phyloP scores from a whole-genome alignment of 2,888 invertebrate species.

The Gastrophysa polygoni region DNA sequence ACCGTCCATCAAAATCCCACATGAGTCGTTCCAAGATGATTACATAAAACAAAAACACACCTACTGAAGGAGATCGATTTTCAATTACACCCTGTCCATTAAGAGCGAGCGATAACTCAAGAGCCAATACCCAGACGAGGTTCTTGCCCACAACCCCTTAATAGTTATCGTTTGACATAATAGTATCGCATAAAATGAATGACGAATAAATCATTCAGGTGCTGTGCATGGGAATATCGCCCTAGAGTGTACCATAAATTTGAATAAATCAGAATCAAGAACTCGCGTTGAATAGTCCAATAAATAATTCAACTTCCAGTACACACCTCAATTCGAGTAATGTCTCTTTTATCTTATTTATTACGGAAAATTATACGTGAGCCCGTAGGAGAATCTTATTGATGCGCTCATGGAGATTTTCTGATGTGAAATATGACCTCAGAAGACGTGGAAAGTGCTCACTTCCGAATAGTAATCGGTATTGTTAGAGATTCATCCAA shows the following conservation, averaged over 20 bases:
- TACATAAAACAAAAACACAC: conserved; percentile 15
- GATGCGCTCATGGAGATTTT: too few relatives aligned
- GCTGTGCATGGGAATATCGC: conserved; percentile 21
- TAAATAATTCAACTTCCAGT: conserved; percentile 21
- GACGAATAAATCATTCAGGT: conserved; percentile 24
- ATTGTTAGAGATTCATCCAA: too few relatives aligned
- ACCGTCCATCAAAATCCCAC: not conserved
- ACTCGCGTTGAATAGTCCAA: conserved; percentile 26
- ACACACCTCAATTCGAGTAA: conserved; percentile 20
- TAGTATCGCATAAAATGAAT: conserved; percentile 27
- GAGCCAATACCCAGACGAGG: conserved; percentile 8
- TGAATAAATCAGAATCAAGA: conserved; percentile 30
- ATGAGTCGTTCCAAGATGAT: not conserved
- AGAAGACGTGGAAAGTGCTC: too few relatives aligned
- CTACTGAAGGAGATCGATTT: conserved; percentile 8
- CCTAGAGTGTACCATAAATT: conserved; percentile 23
- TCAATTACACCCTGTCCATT: conserved; percentile 11
- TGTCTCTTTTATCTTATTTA: conserved; percentile 24
- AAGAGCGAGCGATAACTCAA: conserved; percentile 12
- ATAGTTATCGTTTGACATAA: conserved; percentile 17
- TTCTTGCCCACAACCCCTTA: conserved; percentile 11
- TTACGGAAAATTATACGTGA: conserved; percentile 12
- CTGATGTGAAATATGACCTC: too few relatives aligned
- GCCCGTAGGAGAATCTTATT: conserved; percentile 1
- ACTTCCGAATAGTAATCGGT: too few relatives aligned